A percentile compares a stretch with the other conserved stretches of the same genome.
Evolutionary conservation across 2,113 vertebrate species (phyloP).

Genomic region (Pteronura brasiliensis): DNA sequence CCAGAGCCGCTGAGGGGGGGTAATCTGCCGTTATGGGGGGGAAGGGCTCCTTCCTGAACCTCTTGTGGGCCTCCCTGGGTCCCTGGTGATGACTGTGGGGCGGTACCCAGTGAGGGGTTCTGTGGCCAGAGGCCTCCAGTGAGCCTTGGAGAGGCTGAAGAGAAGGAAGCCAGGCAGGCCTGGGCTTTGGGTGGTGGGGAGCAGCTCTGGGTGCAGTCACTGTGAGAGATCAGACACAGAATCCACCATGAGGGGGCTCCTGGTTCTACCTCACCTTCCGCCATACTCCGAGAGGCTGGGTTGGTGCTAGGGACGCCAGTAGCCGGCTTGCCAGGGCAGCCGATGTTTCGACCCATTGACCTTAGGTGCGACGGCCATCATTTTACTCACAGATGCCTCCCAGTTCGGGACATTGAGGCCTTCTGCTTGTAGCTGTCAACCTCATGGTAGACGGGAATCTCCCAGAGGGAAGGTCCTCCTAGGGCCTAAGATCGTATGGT

Average conservation of each 20-base stretch:
- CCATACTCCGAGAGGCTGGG: not conserved
- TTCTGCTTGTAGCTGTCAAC: not conserved
- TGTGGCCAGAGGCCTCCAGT: not conserved
- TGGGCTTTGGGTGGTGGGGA: accelerated
- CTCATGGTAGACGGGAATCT: not conserved
- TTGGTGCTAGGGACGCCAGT: not conserved
- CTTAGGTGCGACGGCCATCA: not conserved
- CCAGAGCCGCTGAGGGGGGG: not conserved
- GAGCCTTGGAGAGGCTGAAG: not conserved
- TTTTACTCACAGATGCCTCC: not conserved
- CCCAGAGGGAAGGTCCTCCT: not conserved
- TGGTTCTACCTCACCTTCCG: not conserved
- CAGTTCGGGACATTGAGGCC: not conserved
- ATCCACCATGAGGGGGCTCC: not conserved
- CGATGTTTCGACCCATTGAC: not conserved
- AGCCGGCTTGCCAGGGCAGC: not conserved
- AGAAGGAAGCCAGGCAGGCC: not conserved
- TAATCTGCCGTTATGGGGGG: not conserved
- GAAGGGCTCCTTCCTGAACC: not conserved
- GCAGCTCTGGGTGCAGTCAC: not conserved
- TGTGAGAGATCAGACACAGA: not conserved
- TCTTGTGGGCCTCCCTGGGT: not conserved
- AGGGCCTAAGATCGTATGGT: not conserved
- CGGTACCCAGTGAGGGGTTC: not conserved
- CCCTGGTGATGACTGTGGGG: not conserved